Base-by-base conservation (phyloP, 2,888 invertebrate species). In the Eucera pruinosa region DNA sequence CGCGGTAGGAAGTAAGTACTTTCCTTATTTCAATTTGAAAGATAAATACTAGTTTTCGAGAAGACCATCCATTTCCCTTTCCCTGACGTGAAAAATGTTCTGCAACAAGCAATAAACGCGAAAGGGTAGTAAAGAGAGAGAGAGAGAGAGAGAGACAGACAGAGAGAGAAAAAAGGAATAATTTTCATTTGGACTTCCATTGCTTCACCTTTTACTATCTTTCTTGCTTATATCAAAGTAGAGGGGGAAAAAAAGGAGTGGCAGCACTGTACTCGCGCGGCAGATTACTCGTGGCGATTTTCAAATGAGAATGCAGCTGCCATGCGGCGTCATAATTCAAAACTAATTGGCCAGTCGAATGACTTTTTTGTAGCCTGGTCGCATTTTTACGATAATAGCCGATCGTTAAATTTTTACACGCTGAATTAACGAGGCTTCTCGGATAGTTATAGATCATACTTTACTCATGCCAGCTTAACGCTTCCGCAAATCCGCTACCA, bases 261-360 rank as follows among this genome's bases (percentile, higher is more conserved):
- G n/a, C n/a, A 33, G 18, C 36, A 13, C 27, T n/a, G n/a, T n/a
- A n/a, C n/a, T n/a, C n/a, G n/a, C n/a, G n/a, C n/a, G n/a, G 15
- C 23, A 66, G 81, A 78, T 78, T 81, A 81, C 65, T 36, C 15
- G 58, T 50, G 61, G 61, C 69, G 82, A 81, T 81, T 82, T 62
- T 58, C 73, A 61, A n/a, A n/a, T 47, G 70, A 57, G 81, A 81
- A 78, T 78, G 70, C 67, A 64, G 60, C 62, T 69, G 62, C 66
- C 68, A 71, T 61, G 41, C 57, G 18, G 66, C 27, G 64, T 64
- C 70, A 82, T 73, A 82, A 81, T 70, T 81, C 79, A 69, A 30
- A 61, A 50, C 74, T 81, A 81, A 81, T 82, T 81, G 82, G 64
- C 69, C n/a, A 54, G 50, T 20, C 36, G 50, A 82, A 82, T 55